Evolutionary conservation across 2,797 vertebrate species (phyloP).

Genomic region (Arnoldichthys spilopterus): DNA sequence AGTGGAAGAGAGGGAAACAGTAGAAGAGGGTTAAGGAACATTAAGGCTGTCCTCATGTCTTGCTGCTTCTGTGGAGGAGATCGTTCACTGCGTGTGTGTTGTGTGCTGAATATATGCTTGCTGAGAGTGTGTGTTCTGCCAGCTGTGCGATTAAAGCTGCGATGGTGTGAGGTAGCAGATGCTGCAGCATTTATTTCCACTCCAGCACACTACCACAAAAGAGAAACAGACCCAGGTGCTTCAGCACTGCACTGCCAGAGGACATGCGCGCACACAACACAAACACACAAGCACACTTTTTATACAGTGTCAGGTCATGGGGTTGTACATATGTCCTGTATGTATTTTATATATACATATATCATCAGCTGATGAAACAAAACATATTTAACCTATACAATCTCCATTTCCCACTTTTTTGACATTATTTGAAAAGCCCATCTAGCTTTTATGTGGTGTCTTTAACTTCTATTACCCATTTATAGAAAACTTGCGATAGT

Average conservation of each 20-base stretch:
- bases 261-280: not conserved
- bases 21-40: conserved; percentile 2
- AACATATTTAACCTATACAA: too few species aligned
- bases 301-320: too few species aligned
- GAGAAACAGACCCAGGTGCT: conserved; percentile 17
- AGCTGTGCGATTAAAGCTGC: conserved; percentile 38
- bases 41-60: not conserved
- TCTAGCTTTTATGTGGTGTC: too few species aligned
- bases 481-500: too few species aligned
- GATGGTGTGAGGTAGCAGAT: conserved; percentile 9
- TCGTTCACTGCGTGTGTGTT: conserved; percentile 16
- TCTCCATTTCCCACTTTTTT: too few species aligned
- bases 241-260: not conserved
- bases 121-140: conserved; percentile 2
- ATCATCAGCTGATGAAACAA: too few species aligned
- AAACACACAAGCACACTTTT: not conserved
- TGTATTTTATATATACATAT: too few species aligned
- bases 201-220: not conserved
- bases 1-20: not conserved
- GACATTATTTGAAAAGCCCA: too few species aligned
- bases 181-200: conserved; percentile 1
- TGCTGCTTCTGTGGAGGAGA: not conserved
- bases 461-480: too few species aligned
- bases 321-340: too few species aligned
- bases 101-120: not conserved